Conservation (phyloP, 1,140 invertebrate species). For the Listronotus oregonensis region DNA sequence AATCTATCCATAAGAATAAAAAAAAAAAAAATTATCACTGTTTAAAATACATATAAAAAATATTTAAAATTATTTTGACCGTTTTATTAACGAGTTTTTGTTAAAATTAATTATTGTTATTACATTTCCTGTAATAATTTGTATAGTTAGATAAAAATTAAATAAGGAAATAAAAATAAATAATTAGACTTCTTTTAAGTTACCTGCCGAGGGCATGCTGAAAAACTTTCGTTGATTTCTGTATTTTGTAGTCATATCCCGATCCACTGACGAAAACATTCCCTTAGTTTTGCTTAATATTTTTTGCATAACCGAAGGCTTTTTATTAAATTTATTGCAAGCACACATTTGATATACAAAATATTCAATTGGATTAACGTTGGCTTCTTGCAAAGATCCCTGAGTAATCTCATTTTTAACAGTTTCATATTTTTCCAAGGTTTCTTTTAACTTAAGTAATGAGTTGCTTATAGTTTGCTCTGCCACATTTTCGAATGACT, state of each 20-base stretch:
- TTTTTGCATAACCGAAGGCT: conserved; percentile 24
- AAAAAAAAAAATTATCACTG: too few relatives aligned
- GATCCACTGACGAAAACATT: conserved; percentile 16
- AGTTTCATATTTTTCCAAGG: conserved; percentile 21
- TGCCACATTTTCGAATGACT: neutral
- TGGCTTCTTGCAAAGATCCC: neutral
- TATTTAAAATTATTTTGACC: too few relatives aligned
- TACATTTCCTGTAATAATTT: too few relatives aligned
- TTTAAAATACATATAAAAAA: too few relatives aligned
- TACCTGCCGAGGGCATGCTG: neutral
- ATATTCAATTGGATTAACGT: conserved; percentile 25
- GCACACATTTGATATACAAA: conserved; percentile 31
- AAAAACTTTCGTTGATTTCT: conserved; percentile 11
- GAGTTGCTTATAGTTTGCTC: conserved; percentile 8
- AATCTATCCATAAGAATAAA: too few relatives aligned
- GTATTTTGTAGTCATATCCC: conserved; percentile 12
- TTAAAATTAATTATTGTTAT: too few relatives aligned
- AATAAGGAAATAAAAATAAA: too few relatives aligned
- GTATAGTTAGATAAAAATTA: too few relatives aligned
- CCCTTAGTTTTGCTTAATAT: conserved; percentile 25
- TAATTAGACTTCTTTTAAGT: too few relatives aligned
- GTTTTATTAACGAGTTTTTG: too few relatives aligned
- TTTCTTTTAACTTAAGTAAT: conserved; percentile 26
- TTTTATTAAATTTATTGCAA: conserved; percentile 26
- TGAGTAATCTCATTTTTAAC: conserved; percentile 14